Evolutionary conservation across 2,113 vertebrate genomes (phyloP), one percentile per base, ranked within the genome.

Genomic region (Cheilinus undulatus): DNA sequence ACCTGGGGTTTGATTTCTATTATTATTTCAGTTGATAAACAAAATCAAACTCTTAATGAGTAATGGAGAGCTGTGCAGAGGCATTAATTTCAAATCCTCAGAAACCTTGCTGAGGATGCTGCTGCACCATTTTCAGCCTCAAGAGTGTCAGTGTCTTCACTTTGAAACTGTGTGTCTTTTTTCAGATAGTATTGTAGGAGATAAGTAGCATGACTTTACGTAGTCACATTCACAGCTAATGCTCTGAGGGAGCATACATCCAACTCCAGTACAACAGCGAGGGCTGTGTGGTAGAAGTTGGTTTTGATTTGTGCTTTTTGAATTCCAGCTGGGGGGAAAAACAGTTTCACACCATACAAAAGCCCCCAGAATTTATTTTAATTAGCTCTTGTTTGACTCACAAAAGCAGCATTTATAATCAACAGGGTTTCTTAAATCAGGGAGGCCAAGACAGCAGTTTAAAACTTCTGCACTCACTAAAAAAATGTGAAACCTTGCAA

Each of bases 1-100:
- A 94, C 94, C 94, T 94, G 92, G 83, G 88, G 85, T 91, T 92
- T 88, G 89, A 90, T 91, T 91, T 91, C 88, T 89, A 91, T 93
- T 92, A 91, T 92, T 86, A 91, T 90, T 90, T 91, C 83, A 88
- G 85, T 85, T 86, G 85, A 93, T 89, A 90, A 92, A 92, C 85
- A 92, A 89, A 93, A 90, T 88, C 85, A 83, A 86, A 86, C 77
- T 88, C 85, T 86, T 90, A 90, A 89, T 88, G 88, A 92, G 87
- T 91, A 89, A 86, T 88, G 75, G 85, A 84, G 67, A 42, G 67
- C 53, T 71, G 73, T 74, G 72, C 75, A 32, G 62, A 58, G 69
- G 63, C 69, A 80, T 85, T 86, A 68, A 82, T 82, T 80, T 67
- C 49, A 67, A 78, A 88, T 64, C 60, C 73, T 50, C 59, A 60